Evolutionary conservation across 2,888 invertebrate genomes (phyloP).

Genomic region (Cephus pygmeus): DNA sequence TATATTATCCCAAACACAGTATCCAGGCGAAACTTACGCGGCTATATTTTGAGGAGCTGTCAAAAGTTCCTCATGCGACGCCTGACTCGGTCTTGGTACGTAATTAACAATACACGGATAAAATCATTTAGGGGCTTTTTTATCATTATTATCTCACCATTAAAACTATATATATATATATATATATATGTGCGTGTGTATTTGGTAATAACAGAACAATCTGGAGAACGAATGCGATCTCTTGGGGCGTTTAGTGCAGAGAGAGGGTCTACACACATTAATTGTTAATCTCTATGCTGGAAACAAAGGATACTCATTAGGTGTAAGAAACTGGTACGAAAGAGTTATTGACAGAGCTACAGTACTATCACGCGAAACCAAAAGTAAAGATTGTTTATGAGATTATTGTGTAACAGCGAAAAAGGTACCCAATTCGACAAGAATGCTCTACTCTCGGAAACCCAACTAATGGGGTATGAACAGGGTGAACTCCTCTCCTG

Average conservation of each 20-base stretch:
- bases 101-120: conserved; percentile 6
- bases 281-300: conserved; percentile 92
- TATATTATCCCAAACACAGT: conserved; percentile 56
- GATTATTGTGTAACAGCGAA: conserved; percentile 44
- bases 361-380: conserved; percentile 7
- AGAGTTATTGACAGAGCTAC: neutral
- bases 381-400: conserved; percentile 24
- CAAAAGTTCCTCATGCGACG: conserved; percentile 61
- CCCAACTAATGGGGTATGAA: conserved; percentile 87
- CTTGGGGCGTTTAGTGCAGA: conserved; percentile 85
- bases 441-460: conserved; percentile 75
- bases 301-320: conserved; percentile 88
- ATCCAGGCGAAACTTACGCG: conserved; percentile 62
- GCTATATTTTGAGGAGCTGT: conserved; percentile 62
- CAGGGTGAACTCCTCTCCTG: conserved; percentile 88
- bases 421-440: conserved; percentile 69
- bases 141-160: no score
- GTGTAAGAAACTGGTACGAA: conserved; percentile 71
- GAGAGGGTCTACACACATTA: conserved; percentile 88
- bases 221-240: conserved; percentile 69
- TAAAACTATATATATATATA: neutral
- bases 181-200: no score
- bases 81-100: conserved; percentile 63
- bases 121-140: neutral
- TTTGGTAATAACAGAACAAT: conserved; percentile 49